These are phyloP conservation scores for Siphlonurus alternatus DNA, from an alignment of 2,888 invertebrate genomes.

Conservation along the genomic window DNA sequence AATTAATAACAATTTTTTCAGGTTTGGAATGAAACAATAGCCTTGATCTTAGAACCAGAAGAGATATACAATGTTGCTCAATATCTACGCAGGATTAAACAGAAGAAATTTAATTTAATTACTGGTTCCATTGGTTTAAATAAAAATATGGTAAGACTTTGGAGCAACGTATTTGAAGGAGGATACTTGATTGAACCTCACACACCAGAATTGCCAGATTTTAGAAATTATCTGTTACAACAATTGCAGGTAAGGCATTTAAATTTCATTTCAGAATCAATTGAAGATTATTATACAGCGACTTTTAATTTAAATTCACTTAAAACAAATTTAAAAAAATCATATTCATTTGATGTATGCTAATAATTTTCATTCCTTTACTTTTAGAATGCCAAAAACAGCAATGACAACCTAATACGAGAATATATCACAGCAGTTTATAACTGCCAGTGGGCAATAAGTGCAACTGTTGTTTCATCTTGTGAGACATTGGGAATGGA, in stretches of 20 bases:
- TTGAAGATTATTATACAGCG: too few relatives aligned
- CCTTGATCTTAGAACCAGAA: conserved; percentile 19
- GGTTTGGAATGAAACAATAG: conserved; percentile 17
- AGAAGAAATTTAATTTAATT: conserved; percentile 6
- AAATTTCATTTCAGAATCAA: not conserved
- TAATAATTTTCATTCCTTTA: too few relatives aligned
- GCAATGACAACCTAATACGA: conserved; percentile 11
- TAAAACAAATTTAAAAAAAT: too few relatives aligned
- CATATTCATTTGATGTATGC: too few relatives aligned
- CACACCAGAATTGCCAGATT: conserved; percentile 17
- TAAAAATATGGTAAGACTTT: conserved; percentile 11
- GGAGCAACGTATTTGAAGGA: conserved; percentile 12
- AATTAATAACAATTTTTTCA: too few relatives aligned
- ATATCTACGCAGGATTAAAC: conserved; percentile 9
- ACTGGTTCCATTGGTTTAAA: conserved; percentile 12
- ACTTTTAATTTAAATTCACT: too few relatives aligned
- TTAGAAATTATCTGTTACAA: conserved; percentile 17
- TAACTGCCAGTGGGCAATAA: conserved; percentile 16
- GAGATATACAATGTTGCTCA: conserved; percentile 17
- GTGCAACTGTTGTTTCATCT: not conserved
- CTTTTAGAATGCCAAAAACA: conserved; percentile 9
- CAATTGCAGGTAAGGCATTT: conserved; percentile 15
- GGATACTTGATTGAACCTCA: conserved; percentile 16
- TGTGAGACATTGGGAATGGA: conserved; percentile 15
- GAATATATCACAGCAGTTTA: conserved; percentile 18